phyloP scores from a whole-genome alignment of 1,140 invertebrate genomes.

The Apis florea region DNA sequence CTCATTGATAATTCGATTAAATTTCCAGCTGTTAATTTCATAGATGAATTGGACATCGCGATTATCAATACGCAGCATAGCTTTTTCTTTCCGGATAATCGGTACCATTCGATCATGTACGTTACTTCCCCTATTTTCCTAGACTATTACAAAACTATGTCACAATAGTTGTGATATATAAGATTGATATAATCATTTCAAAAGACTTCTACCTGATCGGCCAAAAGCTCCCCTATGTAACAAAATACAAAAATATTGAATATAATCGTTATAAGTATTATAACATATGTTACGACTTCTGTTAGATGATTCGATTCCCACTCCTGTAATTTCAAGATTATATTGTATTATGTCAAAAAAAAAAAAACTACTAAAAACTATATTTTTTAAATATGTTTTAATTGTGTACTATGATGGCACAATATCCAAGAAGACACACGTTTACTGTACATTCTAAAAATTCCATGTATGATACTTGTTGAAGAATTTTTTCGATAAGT shows the following conservation, averaged over 20 bases:
- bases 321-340: constrained; percentile 34
- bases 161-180: background rate
- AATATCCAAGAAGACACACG: constrained; percentile 58
- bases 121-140: constrained; percentile 54
- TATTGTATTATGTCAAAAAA: background rate
- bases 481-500: constrained; percentile 20
- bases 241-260: constrained; percentile 67
- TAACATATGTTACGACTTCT: constrained; percentile 33
- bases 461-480: constrained; percentile 63
- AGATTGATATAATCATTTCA: too few relatives aligned
- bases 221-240: constrained; percentile 63
- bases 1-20: constrained; percentile 46
- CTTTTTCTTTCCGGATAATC: constrained; percentile 42
- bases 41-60: constrained; percentile 52
- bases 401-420: constrained; percentile 55
- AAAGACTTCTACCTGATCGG: constrained; percentile 49
- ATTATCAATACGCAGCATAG: constrained; percentile 55
- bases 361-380: background rate
- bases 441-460: constrained; percentile 45
- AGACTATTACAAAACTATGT: constrained; percentile 34
- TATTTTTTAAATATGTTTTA: background rate
- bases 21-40: constrained; percentile 61
- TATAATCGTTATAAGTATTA: constrained; percentile 53
- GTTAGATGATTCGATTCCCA: constrained; percentile 45
- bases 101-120: constrained; percentile 62